Percentiles rank a stretch among this genome's conserved stretches.
These are phyloP conservation scores for Gila orcuttii DNA, from an alignment of 2,113 vertebrate species.

Conservation along the genomic window DNA sequence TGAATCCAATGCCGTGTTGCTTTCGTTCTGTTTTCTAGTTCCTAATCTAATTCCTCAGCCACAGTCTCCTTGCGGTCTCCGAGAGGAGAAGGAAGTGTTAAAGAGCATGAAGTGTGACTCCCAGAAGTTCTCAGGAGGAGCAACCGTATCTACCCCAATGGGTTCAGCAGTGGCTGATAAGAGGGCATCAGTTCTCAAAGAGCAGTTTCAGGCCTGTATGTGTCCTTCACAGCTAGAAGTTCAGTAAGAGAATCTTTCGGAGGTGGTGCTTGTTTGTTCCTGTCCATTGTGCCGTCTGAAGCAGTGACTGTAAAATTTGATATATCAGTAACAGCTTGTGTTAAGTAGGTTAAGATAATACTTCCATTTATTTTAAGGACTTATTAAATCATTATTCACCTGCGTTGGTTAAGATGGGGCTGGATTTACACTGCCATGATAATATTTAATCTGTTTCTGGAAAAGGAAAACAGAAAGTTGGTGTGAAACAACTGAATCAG, in stretches of 20 bases:
- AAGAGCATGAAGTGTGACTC: slow-evolving; percentile 30
- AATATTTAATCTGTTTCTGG: slow-evolving; percentile 72
- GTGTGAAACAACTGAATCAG: neutral
- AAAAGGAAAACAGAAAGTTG: slow-evolving; percentile 18
- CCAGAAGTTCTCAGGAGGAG: neutral
- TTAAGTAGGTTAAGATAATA: neutral
- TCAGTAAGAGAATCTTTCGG: slow-evolving; percentile 37
- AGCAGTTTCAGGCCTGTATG: slow-evolving; percentile 42
- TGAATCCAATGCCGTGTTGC: slow-evolving; percentile 22
- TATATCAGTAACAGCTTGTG: neutral
- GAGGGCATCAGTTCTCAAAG: slow-evolving; percentile 35
- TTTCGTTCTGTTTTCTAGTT: neutral
- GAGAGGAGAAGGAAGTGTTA: slow-evolving; percentile 30
- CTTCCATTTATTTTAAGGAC: neutral
- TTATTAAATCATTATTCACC: slow-evolving; percentile 63
- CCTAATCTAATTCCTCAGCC: neutral
- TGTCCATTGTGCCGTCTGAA: slow-evolving; percentile 25
- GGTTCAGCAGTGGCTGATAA: slow-evolving; percentile 43
- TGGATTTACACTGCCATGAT: slow-evolving; percentile 69
- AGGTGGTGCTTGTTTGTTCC: slow-evolving; percentile 34
- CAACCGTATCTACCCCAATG: slow-evolving; percentile 13
- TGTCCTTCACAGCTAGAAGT: slow-evolving; percentile 48
- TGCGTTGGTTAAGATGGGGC: slow-evolving; percentile 40
- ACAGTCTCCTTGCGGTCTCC: slow-evolving; percentile 37
- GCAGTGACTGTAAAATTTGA: neutral